Base-by-base conservation (phyloP, 2,797 vertebrate species). In the Bovichtus variegatus region DNA sequence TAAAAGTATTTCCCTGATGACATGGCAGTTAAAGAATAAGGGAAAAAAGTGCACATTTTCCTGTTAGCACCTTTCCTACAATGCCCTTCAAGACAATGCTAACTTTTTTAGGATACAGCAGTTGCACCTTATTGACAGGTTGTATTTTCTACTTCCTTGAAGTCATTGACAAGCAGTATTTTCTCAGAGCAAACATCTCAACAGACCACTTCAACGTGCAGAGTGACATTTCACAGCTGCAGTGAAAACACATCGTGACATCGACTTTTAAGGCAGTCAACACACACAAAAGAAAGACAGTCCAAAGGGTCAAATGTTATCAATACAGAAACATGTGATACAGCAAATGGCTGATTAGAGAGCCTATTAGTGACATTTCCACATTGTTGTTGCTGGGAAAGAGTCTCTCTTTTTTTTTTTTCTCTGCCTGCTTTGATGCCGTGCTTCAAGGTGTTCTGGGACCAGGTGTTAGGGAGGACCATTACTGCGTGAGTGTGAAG, bases 391-490 rank as follows among this genome's bases (percentile, higher is more conserved):
- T 81, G 81, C 61, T 78, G 69, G 74, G 80, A 87, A 77, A 68
- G 51, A 65, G 21, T 60, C 78, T 81, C 54, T 55, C 3, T 51
- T 57, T 67, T 50, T 65, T 51, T 55, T 64, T 58, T 74, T 71
- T 72, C 72, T 55, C 34, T 53, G 58, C 67, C 50, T 31, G 68
- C 61, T 81, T 76, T 84, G 60, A 82, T 69, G 59, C 49, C 3
- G n/a, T 64, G 65, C 55, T 78, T 80, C 85, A 83, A 78, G 80
- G 86, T 87, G 83, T 36, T 81, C 51, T 75, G 85, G 75, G 81
- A 87, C 75, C 88, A 89, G 85, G 84, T 88, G 87, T 81, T 71
- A 62, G 65, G 72, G 76, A 51, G 44, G 75, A 76, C 81, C 83
- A 64, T 84, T 81, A 77, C 80, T 78, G 80, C 76, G n/a, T 65